Base-by-base conservation (phyloP, 2,113 vertebrate species). In the Spea multiplicata region DNA sequence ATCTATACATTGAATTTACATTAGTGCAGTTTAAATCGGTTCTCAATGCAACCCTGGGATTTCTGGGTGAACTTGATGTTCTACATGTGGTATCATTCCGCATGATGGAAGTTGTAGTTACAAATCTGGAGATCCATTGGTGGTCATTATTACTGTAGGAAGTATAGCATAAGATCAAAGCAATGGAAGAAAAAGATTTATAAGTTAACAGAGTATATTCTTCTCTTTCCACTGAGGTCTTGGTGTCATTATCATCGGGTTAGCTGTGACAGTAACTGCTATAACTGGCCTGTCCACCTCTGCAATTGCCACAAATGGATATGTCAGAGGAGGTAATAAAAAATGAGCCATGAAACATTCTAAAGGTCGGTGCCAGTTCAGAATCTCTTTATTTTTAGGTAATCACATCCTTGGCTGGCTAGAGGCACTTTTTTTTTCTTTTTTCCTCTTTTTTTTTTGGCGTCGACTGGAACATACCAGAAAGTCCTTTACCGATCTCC, bases 291-390 rank as follows among this genome's bases (percentile, higher is more conserved):
- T 90, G 77, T 89, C 88, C 78, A 90, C 88, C 83, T 90, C 88
- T 84, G 88, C 88, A 83, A 90, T 90, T 83, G 87, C 87, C 83
- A 90, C 88, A 86, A 90, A 90, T 86, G 88, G 88, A 88, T 87
- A 80, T 88, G 88, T 90, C 84, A 89, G 86, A 85, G 88, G 86
- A 88, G 88, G 88, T 90, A 89, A 90, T 86, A 85, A 86, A 79
- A 82, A 76, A 80, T 82, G 81, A 84, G 76, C 73, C 70, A 64
- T 4, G 5, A 76, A 17, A 81, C 76, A 73, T 71, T 87, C 86
- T 84, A 87, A 88, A 89, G 87, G 64, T 80, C 73, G 81, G 74
- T 71, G 13, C 64, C 73, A 82, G 75, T 78, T 81, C 83, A 73
- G 47, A 62, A 88, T 83, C 50, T 84, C 83, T 81, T 82, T 85